Evolutionary conservation across 2,888 invertebrate genomes (phyloP), one percentile per base, ranked within the genome.

Genomic region (Ceraclea dissimilis): DNA sequence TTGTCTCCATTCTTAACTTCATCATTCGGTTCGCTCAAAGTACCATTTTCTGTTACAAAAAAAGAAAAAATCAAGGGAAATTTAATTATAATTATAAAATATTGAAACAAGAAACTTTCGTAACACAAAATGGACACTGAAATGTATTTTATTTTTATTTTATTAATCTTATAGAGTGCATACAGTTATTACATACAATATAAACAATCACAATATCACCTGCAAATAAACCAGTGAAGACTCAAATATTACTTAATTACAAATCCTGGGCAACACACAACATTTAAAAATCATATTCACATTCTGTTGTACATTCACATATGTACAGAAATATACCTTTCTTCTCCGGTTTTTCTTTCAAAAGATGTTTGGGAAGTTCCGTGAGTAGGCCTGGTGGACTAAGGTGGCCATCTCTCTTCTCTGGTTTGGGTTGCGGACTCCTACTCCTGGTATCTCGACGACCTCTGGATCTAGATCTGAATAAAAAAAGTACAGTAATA

Each of bases 371-470:
- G 1, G 62, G 59, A 43, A 62, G 43, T n/a, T 62, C 62, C 2
- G 62, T 60, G n/a, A 59, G 55, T 2, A 60, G 52, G 8, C 59
- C 60, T 2, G 58, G 60, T n/a, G 62, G 62, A 50, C 62, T 62
- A 6, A 60, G 56, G 20, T 58, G 56, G 16, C 58, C 59, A 8
- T 56, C 57, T 31, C 58, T 61, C 20, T 62, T 60, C 2, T 60
- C 58, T 1, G 33, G 33, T 22, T 53, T 58, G 11, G 43, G 44
- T 4, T 31, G 17, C 6, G 52, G 54, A 11, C 43, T 56, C 11
- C 60, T 58, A 52, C 61, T 60, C 18, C 52, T 56, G 8, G 61
- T 49, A 48, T 61, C 60, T 17, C 59, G 50, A 50, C 61, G 52
- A 31, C 61, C 60, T 47, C 60, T 58, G 13, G 59, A 59, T 34